Evolutionary conservation across 2,797 vertebrate species (phyloP).

Genomic region (Sebastes aleutianus): DNA sequence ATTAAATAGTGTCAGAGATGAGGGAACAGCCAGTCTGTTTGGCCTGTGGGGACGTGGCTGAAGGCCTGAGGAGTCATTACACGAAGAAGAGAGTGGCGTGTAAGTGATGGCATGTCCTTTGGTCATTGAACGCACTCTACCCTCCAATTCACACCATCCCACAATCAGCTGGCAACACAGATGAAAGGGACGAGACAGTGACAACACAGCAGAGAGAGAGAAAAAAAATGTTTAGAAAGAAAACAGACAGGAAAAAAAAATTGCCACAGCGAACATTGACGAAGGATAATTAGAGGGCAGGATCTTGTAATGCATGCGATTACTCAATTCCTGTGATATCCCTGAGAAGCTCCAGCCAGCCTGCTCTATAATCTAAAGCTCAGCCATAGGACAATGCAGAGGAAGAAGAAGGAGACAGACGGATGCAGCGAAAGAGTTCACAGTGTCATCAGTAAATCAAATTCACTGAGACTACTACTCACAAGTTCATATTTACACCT

Average conservation of each 20-base stretch:
- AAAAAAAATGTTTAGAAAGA: conserved; percentile 52
- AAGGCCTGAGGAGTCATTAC: conserved; percentile 41
- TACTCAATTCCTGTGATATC: conserved; percentile 80
- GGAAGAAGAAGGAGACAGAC: conserved; percentile 28
- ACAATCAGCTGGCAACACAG: conserved; percentile 51
- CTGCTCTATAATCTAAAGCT: conserved; percentile 77
- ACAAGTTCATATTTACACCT: conserved; percentile 6
- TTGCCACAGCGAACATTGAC: conserved; percentile 58
- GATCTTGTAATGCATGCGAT: conserved; percentile 74
- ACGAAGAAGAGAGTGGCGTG: conserved; percentile 53
- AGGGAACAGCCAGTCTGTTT: conserved; percentile 1
- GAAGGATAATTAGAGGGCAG: conserved; percentile 82
- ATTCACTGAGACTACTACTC: neutral
- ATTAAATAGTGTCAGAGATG: conserved; percentile 22
- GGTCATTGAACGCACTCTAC: conserved; percentile 42
- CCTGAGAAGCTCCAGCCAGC: conserved; percentile 60
- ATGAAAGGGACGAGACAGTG: conserved; percentile 60
- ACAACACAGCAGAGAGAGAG: conserved; percentile 29
- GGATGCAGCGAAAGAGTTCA: conserved; percentile 36
- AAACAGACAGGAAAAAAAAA: conserved; percentile 37
- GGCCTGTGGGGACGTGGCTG: conserved; percentile 18
- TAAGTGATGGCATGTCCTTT: conserved; percentile 49
- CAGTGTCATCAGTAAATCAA: conserved; percentile 42
- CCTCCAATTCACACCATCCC: conserved; percentile 65
- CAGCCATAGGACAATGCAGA: conserved; percentile 28